phyloP scores from a whole-genome alignment of 2,113 vertebrate species.

The Himantopus leucocephalus region DNA sequence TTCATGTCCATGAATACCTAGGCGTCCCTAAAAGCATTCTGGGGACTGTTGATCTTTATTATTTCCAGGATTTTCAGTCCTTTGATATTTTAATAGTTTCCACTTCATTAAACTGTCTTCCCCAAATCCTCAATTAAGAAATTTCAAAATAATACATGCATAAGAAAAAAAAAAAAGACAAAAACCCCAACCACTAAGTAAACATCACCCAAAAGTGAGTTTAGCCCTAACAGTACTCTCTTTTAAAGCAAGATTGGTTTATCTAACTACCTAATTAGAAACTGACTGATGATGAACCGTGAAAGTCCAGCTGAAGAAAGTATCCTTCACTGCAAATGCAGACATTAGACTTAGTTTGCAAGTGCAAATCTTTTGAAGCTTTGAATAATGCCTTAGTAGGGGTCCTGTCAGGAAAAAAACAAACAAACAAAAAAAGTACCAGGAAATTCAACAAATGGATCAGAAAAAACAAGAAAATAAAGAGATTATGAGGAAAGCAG shows the following conservation, averaged over 20 bases:
- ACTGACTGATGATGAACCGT: background rate
- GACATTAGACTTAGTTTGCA: background rate
- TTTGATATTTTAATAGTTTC: background rate
- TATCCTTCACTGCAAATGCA: background rate
- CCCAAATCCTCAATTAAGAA: background rate
- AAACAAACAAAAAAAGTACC: background rate
- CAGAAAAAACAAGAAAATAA: rapidly evolving
- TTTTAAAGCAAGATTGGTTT: background rate
- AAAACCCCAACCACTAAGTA: background rate
- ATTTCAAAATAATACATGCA: background rate
- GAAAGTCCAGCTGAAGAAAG: background rate
- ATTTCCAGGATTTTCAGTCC: background rate
- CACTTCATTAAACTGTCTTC: background rate
- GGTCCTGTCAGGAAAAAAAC: background rate
- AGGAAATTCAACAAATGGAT: background rate
- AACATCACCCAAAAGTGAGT: background rate
- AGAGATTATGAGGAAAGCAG: background rate
- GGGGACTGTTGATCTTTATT: background rate
- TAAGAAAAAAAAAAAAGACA: background rate
- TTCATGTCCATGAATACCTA: background rate
- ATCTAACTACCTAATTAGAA: background rate
- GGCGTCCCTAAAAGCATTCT: background rate
- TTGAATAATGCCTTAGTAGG: background rate
- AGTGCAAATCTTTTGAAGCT: background rate
- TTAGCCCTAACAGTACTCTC: background rate